Percentiles rank a stretch among this genome's conserved stretches.
Evolutionary conservation across 2,797 vertebrate genomes (phyloP).

Genomic region (Psittacula echo): DNA sequence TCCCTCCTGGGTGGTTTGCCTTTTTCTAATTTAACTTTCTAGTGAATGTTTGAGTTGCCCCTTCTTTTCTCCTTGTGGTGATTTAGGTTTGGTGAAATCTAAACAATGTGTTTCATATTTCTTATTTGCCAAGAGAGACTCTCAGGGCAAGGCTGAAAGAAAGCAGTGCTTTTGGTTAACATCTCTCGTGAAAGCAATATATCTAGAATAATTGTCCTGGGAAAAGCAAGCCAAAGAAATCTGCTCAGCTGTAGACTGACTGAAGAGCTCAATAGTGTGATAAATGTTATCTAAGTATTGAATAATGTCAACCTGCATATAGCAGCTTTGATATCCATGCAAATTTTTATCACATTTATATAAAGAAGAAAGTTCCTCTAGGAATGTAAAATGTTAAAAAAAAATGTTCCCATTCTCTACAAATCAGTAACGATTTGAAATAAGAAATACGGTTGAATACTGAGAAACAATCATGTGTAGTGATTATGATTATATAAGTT

Average conservation of each 20-base stretch:
- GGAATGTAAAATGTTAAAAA: not conserved
- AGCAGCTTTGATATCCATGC: not conserved
- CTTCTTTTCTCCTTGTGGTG: not conserved
- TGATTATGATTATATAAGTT: not conserved
- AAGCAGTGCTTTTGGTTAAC: slow-evolving; percentile 48
- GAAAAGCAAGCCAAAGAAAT: slow-evolving; percentile 48
- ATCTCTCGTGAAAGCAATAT: slow-evolving; percentile 50
- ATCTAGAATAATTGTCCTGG: slow-evolving; percentile 40
- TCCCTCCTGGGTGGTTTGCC: slow-evolving; percentile 37
- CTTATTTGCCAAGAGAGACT: slow-evolving; percentile 40
- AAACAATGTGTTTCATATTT: slow-evolving; percentile 60
- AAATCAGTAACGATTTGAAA: not conserved
- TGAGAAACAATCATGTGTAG: not conserved
- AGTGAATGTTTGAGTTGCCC: not conserved
- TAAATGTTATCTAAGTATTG: slow-evolving; percentile 36
- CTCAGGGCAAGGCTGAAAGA: slow-evolving; percentile 37
- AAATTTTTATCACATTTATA: slow-evolving; percentile 24
- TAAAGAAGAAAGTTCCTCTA: not conserved
- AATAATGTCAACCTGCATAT: not conserved
- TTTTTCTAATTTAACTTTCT: slow-evolving; percentile 4
- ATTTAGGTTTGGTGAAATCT: slow-evolving; percentile 57
- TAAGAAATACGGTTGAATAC: not conserved
- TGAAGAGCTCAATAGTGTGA: slow-evolving; percentile 1
- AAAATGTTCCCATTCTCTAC: not conserved
- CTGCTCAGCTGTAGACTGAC: slow-evolving; percentile 23